These are phyloP conservation scores for Alauda arvensis DNA, from an alignment of 2,797 vertebrate species.

Conservation along the genomic window DNA sequence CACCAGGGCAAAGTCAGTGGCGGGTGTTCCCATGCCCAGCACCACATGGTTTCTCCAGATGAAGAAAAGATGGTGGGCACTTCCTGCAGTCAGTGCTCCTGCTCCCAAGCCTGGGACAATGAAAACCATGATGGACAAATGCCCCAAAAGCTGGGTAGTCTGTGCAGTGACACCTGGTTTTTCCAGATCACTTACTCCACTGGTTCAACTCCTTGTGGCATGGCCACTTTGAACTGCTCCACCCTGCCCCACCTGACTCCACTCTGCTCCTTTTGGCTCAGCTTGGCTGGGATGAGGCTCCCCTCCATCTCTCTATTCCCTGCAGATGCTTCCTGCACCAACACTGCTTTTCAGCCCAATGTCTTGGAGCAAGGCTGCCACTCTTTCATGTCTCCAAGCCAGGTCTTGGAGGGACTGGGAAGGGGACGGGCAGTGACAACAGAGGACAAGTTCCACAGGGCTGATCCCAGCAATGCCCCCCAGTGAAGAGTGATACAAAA, in stretches of 20 bases:
- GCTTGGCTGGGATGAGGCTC: neutral
- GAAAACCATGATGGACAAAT: neutral
- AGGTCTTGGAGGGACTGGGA: neutral
- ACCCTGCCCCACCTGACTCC: neutral
- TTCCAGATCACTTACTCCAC: rapidly evolving
- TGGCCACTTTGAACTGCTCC: neutral
- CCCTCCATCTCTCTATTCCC: neutral
- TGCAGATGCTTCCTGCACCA: rapidly evolving
- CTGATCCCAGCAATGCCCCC: neutral
- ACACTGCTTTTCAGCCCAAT: neutral
- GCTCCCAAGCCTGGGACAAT: neutral
- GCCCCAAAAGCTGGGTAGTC: neutral
- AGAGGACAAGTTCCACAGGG: neutral
- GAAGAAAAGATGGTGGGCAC: neutral
- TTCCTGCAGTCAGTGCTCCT: neutral
- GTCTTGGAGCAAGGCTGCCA: neutral
- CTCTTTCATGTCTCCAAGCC: neutral
- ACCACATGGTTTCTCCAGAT: neutral
- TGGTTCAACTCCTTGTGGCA: neutral
- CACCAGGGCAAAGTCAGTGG: neutral
- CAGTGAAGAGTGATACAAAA: neutral
- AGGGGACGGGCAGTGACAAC: neutral
- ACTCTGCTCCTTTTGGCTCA: neutral
- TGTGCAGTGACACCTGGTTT: neutral
- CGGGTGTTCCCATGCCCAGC: rapidly evolving